phyloP scores from a whole-genome alignment of 2,797 vertebrate genomes.

The Alosa sapidissima region DNA sequence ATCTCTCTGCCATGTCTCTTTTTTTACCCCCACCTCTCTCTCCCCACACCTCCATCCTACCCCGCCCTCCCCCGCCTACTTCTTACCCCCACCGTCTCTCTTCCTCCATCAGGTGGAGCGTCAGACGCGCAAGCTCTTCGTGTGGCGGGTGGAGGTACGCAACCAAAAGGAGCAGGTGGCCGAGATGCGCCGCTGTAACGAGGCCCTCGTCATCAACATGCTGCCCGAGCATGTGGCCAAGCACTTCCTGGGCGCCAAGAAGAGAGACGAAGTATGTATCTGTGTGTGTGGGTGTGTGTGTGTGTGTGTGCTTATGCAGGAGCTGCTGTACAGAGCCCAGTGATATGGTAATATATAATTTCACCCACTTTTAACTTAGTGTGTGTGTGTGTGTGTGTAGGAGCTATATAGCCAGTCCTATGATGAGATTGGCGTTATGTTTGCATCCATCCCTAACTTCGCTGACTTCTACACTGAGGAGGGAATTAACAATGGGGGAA shows the following conservation, averaged over 20 bases:
- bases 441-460: conserved; percentile 96
- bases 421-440: conserved; percentile 94
- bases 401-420: conserved; percentile 96
- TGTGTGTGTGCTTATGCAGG: not conserved
- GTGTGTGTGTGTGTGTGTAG: conserved; percentile 60
- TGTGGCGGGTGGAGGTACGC: conserved; percentile 92
- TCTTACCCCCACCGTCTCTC: no score
- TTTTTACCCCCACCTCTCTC: not conserved
- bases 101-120: conserved; percentile 80
- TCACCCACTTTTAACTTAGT: not conserved
- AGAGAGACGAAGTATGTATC: conserved; percentile 85
- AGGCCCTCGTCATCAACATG: conserved; percentile 95
- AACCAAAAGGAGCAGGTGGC: conserved; percentile 93
- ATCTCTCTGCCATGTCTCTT: no score
- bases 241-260: conserved; percentile 92
- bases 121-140: conserved; percentile 87
- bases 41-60: not conserved
- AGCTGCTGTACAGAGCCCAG: not conserved
- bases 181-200: conserved; percentile 94
- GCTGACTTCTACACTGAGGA: conserved; percentile 98
- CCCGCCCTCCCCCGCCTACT: no score
- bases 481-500: conserved; percentile 93
- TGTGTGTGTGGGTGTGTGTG: not conserved
- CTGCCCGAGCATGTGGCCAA: conserved; percentile 89
- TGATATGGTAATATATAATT: not conserved